Conservation (phyloP, 2,888 invertebrate species). For the Acleris cristana region DNA sequence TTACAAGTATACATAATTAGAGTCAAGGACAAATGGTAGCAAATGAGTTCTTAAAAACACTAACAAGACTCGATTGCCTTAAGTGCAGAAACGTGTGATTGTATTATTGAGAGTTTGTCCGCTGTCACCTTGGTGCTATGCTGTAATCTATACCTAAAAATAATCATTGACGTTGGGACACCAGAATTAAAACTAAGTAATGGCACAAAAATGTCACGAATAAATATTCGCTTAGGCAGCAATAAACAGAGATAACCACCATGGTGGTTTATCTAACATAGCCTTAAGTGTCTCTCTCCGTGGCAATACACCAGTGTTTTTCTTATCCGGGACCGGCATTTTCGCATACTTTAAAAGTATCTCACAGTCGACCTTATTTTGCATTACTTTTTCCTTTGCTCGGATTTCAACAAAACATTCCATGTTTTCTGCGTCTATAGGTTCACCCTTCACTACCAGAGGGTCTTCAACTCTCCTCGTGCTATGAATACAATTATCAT, state of each 20-base stretch:
- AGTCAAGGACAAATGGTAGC: no score
- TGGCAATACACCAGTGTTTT: slow-evolving; percentile 30
- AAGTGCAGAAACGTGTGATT: no score
- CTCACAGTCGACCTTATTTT: slow-evolving; percentile 34
- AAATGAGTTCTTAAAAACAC: no score
- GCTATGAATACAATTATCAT: slow-evolving; percentile 12
- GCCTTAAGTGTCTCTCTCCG: slow-evolving; percentile 31
- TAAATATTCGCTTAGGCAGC: slow-evolving; percentile 21
- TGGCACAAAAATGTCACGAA: neutral
- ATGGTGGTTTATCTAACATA: slow-evolving; percentile 38
- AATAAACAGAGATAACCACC: slow-evolving; percentile 40
- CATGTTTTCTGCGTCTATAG: slow-evolving; percentile 26
- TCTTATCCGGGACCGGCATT: slow-evolving; percentile 32
- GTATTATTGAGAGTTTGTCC: no score
- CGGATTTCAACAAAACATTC: slow-evolving; percentile 38
- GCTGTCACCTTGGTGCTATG: no score
- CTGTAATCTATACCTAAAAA: no score
- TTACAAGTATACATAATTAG: no score
- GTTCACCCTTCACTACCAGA: slow-evolving; percentile 34
- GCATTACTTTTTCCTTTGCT: slow-evolving; percentile 15
- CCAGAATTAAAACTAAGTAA: no score
- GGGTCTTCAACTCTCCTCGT: slow-evolving; percentile 35
- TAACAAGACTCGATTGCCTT: no score
- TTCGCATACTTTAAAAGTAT: slow-evolving; percentile 36
- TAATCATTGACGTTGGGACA: no score